A percentile compares a stretch with the other conserved stretches of the same genome.
Conservation (phyloP, 2,113 vertebrate species). For the Nipponia nippon region DNA sequence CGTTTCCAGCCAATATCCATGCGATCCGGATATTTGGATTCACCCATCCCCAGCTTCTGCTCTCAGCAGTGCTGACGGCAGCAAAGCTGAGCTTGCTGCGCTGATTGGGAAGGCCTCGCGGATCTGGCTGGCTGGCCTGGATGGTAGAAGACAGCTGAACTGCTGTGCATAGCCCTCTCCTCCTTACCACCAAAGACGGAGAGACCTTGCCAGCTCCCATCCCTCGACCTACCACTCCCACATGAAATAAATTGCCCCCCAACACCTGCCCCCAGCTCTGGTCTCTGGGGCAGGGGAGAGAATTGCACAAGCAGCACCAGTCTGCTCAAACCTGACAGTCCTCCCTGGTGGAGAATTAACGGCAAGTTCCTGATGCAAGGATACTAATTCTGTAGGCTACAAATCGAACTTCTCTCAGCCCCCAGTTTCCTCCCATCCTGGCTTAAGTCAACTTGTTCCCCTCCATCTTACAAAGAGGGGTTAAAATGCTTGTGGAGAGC, state of each 20-base stretch:
- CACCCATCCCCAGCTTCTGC: conserved; percentile 22
- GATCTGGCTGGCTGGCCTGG: background rate
- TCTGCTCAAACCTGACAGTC: background rate
- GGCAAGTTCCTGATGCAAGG: background rate
- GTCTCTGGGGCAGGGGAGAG: background rate
- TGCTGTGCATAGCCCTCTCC: background rate
- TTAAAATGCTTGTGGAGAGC: background rate
- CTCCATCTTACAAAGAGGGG: background rate
- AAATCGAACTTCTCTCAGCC: background rate
- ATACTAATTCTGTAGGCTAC: background rate
- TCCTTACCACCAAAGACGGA: background rate
- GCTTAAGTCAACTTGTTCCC: background rate
- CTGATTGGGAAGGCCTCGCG: background rate
- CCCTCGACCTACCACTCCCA: background rate
- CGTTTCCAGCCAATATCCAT: conserved; percentile 28
- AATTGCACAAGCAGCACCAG: background rate
- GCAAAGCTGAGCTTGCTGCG: background rate
- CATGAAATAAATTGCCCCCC: background rate
- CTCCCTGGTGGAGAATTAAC: background rate
- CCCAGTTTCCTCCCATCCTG: background rate
- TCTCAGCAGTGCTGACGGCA: conserved; percentile 32
- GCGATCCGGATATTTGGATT: conserved; percentile 44
- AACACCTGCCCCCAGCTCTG: background rate
- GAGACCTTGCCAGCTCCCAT: background rate
- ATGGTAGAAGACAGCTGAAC: background rate